phyloP scores from a whole-genome alignment of 2,113 vertebrate species.

The Eulacestoma nigropectus region DNA sequence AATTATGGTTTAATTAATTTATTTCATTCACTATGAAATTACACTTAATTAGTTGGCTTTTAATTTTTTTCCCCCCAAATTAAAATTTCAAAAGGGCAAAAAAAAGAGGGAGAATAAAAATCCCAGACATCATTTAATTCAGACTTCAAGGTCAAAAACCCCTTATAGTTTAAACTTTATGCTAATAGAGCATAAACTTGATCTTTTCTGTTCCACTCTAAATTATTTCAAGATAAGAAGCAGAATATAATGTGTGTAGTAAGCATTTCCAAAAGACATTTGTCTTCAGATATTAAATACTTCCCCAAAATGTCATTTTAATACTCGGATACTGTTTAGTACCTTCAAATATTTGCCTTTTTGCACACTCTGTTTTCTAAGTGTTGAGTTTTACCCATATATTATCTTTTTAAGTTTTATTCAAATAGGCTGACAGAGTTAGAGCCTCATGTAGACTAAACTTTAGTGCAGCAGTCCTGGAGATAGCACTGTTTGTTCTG shows the following conservation, averaged over 20 bases:
- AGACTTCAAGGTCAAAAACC: slow-evolving; percentile 60
- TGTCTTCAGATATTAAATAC: slow-evolving; percentile 59
- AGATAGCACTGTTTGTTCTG: slow-evolving; percentile 60
- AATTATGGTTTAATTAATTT: slow-evolving; percentile 78
- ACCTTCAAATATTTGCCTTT: slow-evolving; percentile 63
- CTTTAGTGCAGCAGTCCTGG: slow-evolving; percentile 15
- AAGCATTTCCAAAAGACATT: slow-evolving; percentile 60
- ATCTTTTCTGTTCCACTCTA: slow-evolving; percentile 53
- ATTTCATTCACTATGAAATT: slow-evolving; percentile 69
- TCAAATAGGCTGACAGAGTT: slow-evolving; percentile 43
- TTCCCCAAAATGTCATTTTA: slow-evolving; percentile 62
- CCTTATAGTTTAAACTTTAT: slow-evolving; percentile 63
- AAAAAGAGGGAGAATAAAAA: slow-evolving; percentile 48
- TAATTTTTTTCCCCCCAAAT: slow-evolving; percentile 21
- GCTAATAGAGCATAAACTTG: slow-evolving; percentile 65
- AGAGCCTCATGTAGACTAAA: slow-evolving; percentile 46
- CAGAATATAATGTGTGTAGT: slow-evolving; percentile 51
- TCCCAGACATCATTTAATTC: slow-evolving; percentile 52
- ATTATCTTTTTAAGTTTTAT: slow-evolving; percentile 55
- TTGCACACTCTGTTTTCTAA: slow-evolving; percentile 27
- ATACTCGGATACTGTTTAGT: slow-evolving; percentile 56
- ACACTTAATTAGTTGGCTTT: slow-evolving; percentile 64
- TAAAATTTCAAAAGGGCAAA: slow-evolving; percentile 47
- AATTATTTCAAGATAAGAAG: slow-evolving; percentile 65
- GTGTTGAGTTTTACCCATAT: slow-evolving; percentile 37